phyloP scores from a whole-genome alignment of 2,888 invertebrate genomes.

The Callimorpha dominula region DNA sequence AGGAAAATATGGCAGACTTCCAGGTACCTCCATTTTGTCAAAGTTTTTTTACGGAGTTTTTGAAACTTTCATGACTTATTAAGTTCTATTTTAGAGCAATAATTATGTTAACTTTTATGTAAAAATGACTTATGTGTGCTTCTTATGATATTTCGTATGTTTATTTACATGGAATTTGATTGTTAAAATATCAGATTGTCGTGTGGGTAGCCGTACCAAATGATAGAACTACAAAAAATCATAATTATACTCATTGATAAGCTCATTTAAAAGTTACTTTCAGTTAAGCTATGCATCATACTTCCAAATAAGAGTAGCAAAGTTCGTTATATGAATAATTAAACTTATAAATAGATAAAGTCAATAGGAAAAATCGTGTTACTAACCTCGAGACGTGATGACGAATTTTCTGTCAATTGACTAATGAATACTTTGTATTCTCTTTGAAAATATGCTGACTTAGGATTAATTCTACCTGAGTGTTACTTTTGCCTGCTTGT shows the following conservation, averaged over 20 bases:
- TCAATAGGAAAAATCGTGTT: not conserved
- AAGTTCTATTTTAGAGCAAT: not conserved
- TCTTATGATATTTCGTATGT: not conserved
- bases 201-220: conserved; percentile 9
- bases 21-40: conserved; percentile 52
- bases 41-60: conserved; percentile 24
- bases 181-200: not conserved
- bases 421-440: not conserved
- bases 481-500: not conserved
- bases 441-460: conserved; percentile 1
- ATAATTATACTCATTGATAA: not conserved
- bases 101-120: not conserved
- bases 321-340: not conserved
- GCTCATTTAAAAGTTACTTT: not conserved
- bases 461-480: not conserved
- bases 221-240: not conserved
- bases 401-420: not conserved
- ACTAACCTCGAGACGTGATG: not conserved
- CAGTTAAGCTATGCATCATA: not conserved
- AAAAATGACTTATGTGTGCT: not conserved
- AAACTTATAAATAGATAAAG: not conserved
- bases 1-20: conserved; percentile 28
- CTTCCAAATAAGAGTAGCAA: not conserved
- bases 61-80: not conserved
- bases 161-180: not conserved